These are phyloP conservation scores for Sciaenops ocellatus DNA, from an alignment of 2,797 vertebrate species.

Conservation along the genomic window DNA sequence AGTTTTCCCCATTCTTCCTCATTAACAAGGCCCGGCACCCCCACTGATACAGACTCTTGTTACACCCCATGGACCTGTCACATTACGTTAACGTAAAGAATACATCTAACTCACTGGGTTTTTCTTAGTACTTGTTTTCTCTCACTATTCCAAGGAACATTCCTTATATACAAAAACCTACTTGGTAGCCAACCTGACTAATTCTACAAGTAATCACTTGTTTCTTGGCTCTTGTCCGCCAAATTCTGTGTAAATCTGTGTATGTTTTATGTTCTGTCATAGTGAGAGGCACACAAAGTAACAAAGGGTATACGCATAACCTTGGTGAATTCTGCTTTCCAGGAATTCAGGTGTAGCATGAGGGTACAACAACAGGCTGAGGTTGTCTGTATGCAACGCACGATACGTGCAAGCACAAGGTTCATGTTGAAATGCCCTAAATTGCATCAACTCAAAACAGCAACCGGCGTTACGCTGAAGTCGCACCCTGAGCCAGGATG, in stretches of 20 bases:
- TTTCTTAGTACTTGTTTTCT: background rate
- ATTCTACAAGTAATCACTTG: background rate
- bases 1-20: background rate
- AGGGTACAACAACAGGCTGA: background rate
- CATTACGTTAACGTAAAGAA: too few species aligned
- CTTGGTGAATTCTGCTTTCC: background rate
- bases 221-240: background rate
- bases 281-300: background rate
- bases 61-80: background rate
- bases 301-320: background rate
- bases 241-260: background rate
- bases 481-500: background rate
- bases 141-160: background rate
- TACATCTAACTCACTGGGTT: background rate
- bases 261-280: background rate
- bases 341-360: slow-evolving; percentile 10
- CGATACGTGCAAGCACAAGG: background rate
- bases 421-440: background rate
- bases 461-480: background rate
- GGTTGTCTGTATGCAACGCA: background rate
- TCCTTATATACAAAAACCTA: background rate
- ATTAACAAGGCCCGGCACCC: background rate
- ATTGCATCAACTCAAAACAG: background rate
- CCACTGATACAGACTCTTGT: background rate
- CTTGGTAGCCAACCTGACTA: background rate